Evolutionary conservation across 2,888 invertebrate genomes (phyloP).

Genomic region (Neoascia interrupta): DNA sequence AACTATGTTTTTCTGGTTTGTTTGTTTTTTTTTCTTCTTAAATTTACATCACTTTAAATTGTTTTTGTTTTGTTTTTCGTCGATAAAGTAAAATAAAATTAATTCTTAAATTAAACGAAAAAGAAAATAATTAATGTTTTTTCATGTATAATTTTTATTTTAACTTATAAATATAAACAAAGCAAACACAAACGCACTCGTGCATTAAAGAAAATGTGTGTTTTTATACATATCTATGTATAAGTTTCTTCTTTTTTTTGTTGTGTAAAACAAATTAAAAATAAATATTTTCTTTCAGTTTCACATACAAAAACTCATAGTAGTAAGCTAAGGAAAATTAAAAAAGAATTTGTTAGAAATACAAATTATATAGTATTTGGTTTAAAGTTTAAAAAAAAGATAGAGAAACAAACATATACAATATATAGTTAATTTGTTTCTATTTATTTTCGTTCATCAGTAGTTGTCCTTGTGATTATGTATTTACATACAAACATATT

Average conservation of each 20-base stretch:
- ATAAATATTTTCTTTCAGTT: constrained; percentile 14
- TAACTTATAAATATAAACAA: constrained; percentile 58
- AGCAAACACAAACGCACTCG: constrained; percentile 68
- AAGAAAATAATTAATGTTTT: constrained; percentile 26
- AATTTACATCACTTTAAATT: constrained; percentile 70
- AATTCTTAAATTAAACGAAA: constrained; percentile 49
- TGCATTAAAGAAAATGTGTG: constrained; percentile 39
- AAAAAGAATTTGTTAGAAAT: constrained; percentile 10
- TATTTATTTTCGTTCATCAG: constrained; percentile 32
- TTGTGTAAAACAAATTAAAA: constrained; percentile 11
- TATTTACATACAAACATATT: constrained; percentile 35
- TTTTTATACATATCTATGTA: no score
- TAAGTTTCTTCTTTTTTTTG: not conserved
- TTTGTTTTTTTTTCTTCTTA: constrained; percentile 48
- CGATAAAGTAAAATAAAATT: constrained; percentile 57
- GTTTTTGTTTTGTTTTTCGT: constrained; percentile 43
- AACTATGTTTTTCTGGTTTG: constrained; percentile 43
- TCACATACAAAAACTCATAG: constrained; percentile 27
- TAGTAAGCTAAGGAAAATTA: constrained; percentile 15
- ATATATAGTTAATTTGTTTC: not conserved
- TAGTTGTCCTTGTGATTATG: constrained; percentile 40
- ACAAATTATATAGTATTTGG: constrained; percentile 58
- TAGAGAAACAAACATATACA: constrained; percentile 19
- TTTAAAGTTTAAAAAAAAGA: constrained; percentile 45
- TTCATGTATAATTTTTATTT: constrained; percentile 14